Evolutionary conservation across 2,113 vertebrate genomes (phyloP).

Genomic region (Galbula dea): DNA sequence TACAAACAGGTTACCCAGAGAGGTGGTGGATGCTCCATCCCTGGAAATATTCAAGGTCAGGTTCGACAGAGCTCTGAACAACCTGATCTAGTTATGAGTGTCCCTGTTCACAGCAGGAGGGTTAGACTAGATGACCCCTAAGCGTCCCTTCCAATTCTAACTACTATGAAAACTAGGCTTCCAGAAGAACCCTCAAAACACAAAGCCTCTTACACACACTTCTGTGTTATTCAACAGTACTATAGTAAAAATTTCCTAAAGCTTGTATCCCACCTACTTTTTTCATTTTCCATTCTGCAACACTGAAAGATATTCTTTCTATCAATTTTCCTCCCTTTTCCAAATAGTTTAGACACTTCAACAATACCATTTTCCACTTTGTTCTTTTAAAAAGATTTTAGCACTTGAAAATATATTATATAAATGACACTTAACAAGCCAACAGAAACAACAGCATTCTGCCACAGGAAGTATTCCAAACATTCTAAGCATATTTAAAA

Average conservation of each 20-base stretch:
- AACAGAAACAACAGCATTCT: neutral
- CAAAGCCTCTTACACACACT: neutral
- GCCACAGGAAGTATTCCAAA: conserved; percentile 12
- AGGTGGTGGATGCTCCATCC: too few species aligned
- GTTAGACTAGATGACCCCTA: too few species aligned
- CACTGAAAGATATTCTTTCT: neutral
- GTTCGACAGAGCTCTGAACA: too few species aligned
- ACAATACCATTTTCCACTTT: neutral
- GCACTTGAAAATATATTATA: neutral
- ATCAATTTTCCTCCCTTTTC: neutral
- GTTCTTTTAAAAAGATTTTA: neutral
- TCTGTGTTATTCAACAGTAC: neutral
- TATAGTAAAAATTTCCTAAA: neutral
- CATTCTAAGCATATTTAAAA: neutral
- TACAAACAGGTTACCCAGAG: too few species aligned
- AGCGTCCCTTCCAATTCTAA: too few species aligned
- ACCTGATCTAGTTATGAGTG: too few species aligned
- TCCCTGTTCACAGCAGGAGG: too few species aligned
- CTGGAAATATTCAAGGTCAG: too few species aligned
- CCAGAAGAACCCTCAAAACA: neutral
- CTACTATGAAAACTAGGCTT: neutral
- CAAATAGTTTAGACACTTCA: neutral
- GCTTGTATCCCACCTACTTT: neutral
- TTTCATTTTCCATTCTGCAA: neutral
- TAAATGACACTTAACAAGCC: neutral